Conservation (phyloP, 2,113 vertebrate genomes). For the Setophaga kirtlandii region DNA sequence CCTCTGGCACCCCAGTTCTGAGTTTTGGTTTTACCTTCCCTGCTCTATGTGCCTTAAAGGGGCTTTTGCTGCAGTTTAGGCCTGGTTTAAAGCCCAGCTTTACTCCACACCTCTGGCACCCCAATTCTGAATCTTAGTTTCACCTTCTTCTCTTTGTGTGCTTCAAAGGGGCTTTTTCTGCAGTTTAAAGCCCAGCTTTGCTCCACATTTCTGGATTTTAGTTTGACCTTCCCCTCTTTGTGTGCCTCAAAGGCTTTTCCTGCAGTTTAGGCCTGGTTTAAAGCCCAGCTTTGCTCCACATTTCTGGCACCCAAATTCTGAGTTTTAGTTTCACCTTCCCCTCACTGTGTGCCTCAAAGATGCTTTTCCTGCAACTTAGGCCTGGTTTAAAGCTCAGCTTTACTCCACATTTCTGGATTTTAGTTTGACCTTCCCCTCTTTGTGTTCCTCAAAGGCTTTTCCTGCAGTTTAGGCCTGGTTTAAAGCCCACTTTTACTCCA, state of each 20-base stretch:
- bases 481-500: fast-evolving
- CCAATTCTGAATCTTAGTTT: no score
- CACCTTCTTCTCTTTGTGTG: no score
- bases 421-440: fast-evolving
- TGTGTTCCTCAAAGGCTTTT: no score
- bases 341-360: not conserved
- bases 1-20: no score
- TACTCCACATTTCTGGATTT: fast-evolving
- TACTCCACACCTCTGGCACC: no score
- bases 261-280: not conserved
- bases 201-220: not conserved
- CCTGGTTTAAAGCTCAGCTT: fast-evolving
- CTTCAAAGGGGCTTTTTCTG: no score
- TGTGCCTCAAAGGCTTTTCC: not conserved
- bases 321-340: fast-evolving
- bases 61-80: not conserved
- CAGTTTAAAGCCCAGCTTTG: fast-evolving
- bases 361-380: not conserved
- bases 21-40: fast-evolving
- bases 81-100: fast-evolving
- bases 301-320: no score
- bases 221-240: fast-evolving
- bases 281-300: fast-evolving
- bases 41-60: no score
- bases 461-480: no score